phyloP scores from a whole-genome alignment of 2,888 invertebrate genomes.

The Trimorus sp. region DNA sequence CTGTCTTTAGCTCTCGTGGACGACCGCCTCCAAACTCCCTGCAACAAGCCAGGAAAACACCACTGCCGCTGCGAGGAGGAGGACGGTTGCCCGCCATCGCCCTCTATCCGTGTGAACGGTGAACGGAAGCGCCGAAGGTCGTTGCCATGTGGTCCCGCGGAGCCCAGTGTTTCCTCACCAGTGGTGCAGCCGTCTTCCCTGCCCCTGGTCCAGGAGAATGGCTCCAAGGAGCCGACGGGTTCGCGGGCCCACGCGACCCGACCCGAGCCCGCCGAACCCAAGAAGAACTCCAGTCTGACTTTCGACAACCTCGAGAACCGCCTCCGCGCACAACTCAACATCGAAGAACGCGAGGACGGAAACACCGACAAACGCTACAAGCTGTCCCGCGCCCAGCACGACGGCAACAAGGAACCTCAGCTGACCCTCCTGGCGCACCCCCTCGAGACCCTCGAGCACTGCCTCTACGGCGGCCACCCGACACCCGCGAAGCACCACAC shows the following conservation, averaged over 20 bases:
- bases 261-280: neutral
- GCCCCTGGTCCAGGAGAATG: constrained; percentile 56
- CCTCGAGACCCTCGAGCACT: constrained; percentile 31
- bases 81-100: constrained; percentile 82
- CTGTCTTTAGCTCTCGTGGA: constrained; percentile 82
- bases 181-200: constrained; percentile 55
- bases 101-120: constrained; percentile 76
- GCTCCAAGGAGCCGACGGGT: neutral
- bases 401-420: constrained; percentile 26
- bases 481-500: too few species aligned
- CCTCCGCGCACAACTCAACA: constrained; percentile 75
- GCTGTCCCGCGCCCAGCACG: constrained; percentile 66
- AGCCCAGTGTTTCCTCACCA: constrained; percentile 60
- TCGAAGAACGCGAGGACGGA: constrained; percentile 73
- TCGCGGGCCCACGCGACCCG: neutral
- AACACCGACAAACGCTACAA: constrained; percentile 79
- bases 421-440: constrained; percentile 56
- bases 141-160: constrained; percentile 77
- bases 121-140: constrained; percentile 79
- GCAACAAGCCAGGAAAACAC: constrained; percentile 89
- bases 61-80: constrained; percentile 89
- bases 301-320: constrained; percentile 75
- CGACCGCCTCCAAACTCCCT: constrained; percentile 87
- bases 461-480: constrained; percentile 23
- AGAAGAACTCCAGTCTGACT: constrained; percentile 63